These are phyloP conservation scores for Rhyacophila evoluta DNA, from an alignment of 2,888 invertebrate genomes.

Conservation along the genomic window DNA sequence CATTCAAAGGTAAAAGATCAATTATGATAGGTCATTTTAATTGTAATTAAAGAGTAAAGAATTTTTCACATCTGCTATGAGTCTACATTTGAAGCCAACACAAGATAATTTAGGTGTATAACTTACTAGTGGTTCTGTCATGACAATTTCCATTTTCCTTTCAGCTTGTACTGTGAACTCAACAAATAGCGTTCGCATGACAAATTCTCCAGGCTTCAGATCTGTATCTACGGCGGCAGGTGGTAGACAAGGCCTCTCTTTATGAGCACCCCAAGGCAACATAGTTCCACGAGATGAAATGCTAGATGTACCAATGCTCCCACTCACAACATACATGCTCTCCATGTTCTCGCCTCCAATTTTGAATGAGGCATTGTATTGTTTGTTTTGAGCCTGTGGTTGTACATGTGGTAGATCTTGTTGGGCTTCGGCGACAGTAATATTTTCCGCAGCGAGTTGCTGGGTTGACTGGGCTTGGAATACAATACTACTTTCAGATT, in stretches of 20 bases:
- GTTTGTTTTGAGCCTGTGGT: background rate
- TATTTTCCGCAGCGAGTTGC: constrained; percentile 13
- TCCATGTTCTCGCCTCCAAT: constrained; percentile 11
- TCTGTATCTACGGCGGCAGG: constrained; percentile 72
- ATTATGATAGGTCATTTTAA: no score
- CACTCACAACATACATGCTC: background rate
- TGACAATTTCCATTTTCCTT: constrained; percentile 94
- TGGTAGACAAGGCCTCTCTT: constrained; percentile 72
- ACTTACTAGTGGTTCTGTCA: constrained; percentile 87
- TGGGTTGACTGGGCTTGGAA: background rate
- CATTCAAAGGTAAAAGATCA: no score
- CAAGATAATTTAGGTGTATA: no score
- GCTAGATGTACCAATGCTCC: constrained; percentile 26
- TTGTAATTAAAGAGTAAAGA: no score
- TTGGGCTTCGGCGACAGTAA: background rate
- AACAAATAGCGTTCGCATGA: constrained; percentile 93
- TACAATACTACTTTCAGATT: constrained; percentile 31
- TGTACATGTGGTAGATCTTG: constrained; percentile 18
- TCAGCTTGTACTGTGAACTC: constrained; percentile 96
- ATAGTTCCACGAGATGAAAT: constrained; percentile 68
- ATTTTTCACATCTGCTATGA: no score
- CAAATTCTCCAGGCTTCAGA: constrained; percentile 92
- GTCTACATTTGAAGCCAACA: no score
- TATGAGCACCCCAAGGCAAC: constrained; percentile 88
- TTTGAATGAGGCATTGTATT: background rate